Evolutionary conservation across 2,113 vertebrate species (phyloP).

Genomic region (Phoxinus phoxinus): DNA sequence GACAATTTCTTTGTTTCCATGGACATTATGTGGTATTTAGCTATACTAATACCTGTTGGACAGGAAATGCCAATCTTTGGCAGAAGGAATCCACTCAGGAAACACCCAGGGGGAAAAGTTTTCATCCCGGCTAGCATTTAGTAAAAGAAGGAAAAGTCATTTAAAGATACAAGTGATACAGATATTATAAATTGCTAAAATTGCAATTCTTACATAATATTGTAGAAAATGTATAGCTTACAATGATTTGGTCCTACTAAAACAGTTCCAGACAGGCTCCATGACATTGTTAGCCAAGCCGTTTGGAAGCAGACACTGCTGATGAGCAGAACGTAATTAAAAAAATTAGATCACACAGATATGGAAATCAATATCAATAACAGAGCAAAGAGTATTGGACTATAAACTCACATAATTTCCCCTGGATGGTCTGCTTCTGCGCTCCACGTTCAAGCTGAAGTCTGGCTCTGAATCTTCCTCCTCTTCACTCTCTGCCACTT

Average conservation of each 20-base stretch:
- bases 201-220: neutral
- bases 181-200: neutral
- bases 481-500: slow-evolving; percentile 62
- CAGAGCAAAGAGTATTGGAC: neutral
- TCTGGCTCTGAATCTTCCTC: slow-evolving; percentile 42
- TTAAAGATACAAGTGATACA: neutral
- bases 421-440: neutral
- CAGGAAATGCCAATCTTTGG: slow-evolving; percentile 79
- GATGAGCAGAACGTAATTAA: neutral
- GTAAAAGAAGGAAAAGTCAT: neutral
- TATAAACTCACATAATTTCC: neutral
- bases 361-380: neutral
- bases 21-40: neutral
- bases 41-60: slow-evolving; percentile 75
- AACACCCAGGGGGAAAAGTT: slow-evolving; percentile 85
- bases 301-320: slow-evolving; percentile 61
- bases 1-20: neutral
- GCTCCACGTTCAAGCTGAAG: neutral
- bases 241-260: slow-evolving; percentile 80
- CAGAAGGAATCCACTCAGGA: slow-evolving; percentile 86
- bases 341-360: slow-evolving; percentile 37
- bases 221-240: slow-evolving; percentile 68
- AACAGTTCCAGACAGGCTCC: slow-evolving; percentile 76
- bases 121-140: slow-evolving; percentile 80
- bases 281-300: slow-evolving; percentile 80